Base-by-base conservation (phyloP, 2,797 vertebrate species). In the Mormyrops attenuatus region DNA sequence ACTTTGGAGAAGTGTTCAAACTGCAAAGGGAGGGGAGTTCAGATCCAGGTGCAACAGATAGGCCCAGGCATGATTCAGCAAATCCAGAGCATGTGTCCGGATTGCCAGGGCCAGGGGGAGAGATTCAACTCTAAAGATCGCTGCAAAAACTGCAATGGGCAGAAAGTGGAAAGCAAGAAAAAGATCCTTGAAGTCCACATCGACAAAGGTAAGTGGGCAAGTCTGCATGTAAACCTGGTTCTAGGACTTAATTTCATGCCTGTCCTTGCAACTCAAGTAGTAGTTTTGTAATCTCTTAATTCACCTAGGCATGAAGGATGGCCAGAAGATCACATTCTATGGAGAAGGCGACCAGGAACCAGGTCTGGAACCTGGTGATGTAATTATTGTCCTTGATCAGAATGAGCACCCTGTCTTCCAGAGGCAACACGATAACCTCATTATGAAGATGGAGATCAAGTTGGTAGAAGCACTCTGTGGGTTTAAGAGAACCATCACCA, bases 21-120 rank as follows among this genome's bases (percentile, higher is more conserved):
- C 3, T 99, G 99, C 93, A 99, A 99, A 95, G 98, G 99, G 89
- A 96, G 97, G 90, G 98, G 99, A 0, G 95, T 99, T 89, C 97
- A 98, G 93, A 91, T 99, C 49, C 95, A 96, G 85, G 96, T 99
- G 44, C 98, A 99, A 91, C 98, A 99, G 95, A 97, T 99, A 0
- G 98, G 97, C 26, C 99, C 97, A 0, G 98, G 98, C 88, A 98
- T 99, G 98, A 97, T 99, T 85, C 98, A 99, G 93, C 98, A 99
- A 95, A 98, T 97, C 89, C 98, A 99, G 88, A 98, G 97, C 4
- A 96, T 99, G 94, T 99, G 99, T 92, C 41, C 95, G 0, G 98
- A 99, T 87, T 99, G 99, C 93, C 97, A 97, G 93, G 99, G 99
- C 89, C 97, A 99, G 93, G 98, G 99, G 0, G 97, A 99, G 94